Base-by-base conservation (phyloP, 2,113 vertebrate genomes). In the Cariama cristata region DNA sequence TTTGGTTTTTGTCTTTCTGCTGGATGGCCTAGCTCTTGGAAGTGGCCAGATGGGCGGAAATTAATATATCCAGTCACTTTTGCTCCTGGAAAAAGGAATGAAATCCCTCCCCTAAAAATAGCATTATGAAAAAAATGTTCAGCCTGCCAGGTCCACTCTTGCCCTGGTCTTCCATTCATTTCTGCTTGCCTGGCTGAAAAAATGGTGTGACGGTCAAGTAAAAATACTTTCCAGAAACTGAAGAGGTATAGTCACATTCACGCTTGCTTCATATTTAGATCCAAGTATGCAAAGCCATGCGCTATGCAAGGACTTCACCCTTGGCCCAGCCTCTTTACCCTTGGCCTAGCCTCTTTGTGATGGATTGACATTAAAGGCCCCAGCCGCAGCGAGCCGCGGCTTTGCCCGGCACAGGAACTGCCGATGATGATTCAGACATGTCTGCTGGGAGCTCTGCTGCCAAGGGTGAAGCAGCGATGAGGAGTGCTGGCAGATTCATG, bases 221-320 rank as follows among this genome's bases (percentile, higher is more conserved):
- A 95, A 96, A 89, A 73, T 87, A 87, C 81, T 94, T 95, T 69
- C n/a, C 84, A 95, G 53, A 86, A 93, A 87, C 77, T 52, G 62
- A 88, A 71, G 45, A 55, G 74, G 67, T 62, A 42, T 42, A 58
- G 77, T 69, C 77, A 50, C 71, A 88, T 69, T 90, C 85, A 85
- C 0, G 0, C 59, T 69, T 63, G 53, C 84, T 90, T 85, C 90
- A 33, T 30, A 76, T 68, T 94, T 76, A 79, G n/a, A 67, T 91
- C 66, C 91, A 96, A 96, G 47, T 45, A 88, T 42, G 74, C 79
- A 79, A 91, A 95, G 66, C 69, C 62, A 45, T 2, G 49, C n/a
- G 55, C 83, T 94, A 9, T 53, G 71, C 73, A 58, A 81, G 77
- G 21, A n/a, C 69, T 87, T 95, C 80, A 89, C 72, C 68, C 47